phyloP scores from a whole-genome alignment of 2,113 vertebrate genomes.

The Empidonax alnorum region DNA sequence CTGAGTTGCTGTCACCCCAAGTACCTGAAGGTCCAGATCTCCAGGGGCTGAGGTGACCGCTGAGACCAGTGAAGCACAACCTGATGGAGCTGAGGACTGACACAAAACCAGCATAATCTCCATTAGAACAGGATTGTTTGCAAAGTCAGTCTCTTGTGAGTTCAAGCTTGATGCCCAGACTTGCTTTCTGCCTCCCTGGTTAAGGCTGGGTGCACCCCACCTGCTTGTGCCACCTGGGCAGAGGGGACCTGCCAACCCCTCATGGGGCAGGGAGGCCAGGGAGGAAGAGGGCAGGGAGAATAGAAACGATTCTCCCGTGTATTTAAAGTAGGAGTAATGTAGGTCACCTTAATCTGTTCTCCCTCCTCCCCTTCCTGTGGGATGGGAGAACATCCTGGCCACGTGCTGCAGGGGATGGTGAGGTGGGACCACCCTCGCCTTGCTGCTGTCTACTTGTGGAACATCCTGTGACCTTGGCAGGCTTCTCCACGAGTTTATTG shows the following conservation, averaged over 20 bases:
- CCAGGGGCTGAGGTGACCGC: neutral
- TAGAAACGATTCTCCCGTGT: neutral
- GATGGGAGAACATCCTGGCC: neutral
- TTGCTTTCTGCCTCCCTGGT: neutral
- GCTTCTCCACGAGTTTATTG: neutral
- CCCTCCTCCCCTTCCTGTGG: neutral
- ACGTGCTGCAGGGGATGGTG: fast-evolving
- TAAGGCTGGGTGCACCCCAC: neutral
- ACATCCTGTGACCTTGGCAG: neutral
- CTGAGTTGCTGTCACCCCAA: neutral
- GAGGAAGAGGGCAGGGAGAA: neutral
- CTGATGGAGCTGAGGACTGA: neutral
- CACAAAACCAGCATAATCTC: fast-evolving
- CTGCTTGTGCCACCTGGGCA: neutral
- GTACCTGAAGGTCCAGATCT: neutral
- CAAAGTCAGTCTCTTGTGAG: neutral
- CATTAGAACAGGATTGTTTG: neutral
- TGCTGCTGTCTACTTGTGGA: neutral
- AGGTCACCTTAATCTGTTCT: neutral
- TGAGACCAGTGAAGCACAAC: fast-evolving
- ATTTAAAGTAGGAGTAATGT: neutral
- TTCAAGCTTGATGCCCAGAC: neutral
- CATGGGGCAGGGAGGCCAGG: neutral
- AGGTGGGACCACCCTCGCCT: fast-evolving
- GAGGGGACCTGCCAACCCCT: neutral